A percentile compares a stretch with the other conserved stretches of the same genome.
These are phyloP conservation scores for Addax nasomaculatus DNA, from an alignment of 2,113 vertebrate species.

Conservation along the genomic window DNA sequence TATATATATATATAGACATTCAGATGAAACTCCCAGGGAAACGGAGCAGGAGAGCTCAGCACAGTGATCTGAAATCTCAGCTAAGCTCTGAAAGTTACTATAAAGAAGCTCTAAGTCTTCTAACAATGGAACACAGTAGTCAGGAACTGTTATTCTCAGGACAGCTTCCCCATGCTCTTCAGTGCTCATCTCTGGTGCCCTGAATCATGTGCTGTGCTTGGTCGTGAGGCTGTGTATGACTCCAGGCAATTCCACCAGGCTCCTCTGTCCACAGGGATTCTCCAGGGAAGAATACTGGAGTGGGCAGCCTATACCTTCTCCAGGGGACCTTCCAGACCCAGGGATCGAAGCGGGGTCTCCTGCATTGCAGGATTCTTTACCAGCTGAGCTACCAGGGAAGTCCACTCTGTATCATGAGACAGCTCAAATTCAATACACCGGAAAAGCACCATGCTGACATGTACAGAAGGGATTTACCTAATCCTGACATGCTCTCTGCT, in stretches of 20 bases:
- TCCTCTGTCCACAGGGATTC: not conserved
- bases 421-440: not conserved
- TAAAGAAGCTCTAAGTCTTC: not conserved
- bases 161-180: not conserved
- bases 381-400: not conserved
- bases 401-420: not conserved
- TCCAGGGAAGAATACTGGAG: not conserved
- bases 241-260: not conserved
- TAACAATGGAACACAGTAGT: not conserved
- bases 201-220: not conserved
- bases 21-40: not conserved
- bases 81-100: not conserved
- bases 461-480: not conserved
- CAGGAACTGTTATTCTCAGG: not conserved
- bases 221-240: not conserved
- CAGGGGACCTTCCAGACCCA: not conserved
- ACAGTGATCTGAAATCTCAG: not conserved
- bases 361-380: not conserved
- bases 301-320: not conserved
- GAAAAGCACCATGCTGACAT: not conserved
- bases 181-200: not conserved
- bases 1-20: not conserved
- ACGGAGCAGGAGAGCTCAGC: not conserved
- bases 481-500: not conserved
- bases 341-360: not conserved